Conservation (phyloP, 2,888 invertebrate species). For the Adelphocoris suturalis region DNA sequence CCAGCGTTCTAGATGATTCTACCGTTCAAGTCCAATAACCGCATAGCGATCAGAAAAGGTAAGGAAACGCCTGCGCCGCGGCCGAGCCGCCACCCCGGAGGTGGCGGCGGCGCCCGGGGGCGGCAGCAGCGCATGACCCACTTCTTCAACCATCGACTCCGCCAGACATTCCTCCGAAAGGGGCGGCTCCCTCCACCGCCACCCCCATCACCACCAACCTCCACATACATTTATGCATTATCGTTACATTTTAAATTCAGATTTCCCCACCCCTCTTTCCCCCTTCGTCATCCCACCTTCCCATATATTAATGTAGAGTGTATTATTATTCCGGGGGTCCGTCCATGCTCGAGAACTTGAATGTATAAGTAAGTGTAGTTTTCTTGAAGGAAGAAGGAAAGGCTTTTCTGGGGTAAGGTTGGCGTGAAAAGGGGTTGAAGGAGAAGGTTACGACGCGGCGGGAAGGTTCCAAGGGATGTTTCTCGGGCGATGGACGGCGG, state of each 20-base stretch:
- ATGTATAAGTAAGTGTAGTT: slow-evolving; percentile 76
- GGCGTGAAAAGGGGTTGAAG: slow-evolving; percentile 25
- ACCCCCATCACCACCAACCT: slow-evolving; percentile 28
- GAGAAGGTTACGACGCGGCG: neutral
- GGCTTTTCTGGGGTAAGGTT: slow-evolving; percentile 13
- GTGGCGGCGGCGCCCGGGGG: slow-evolving; percentile 25
- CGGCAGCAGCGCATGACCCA: slow-evolving; percentile 58
- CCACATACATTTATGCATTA: slow-evolving; percentile 80
- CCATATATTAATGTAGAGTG: slow-evolving; percentile 81
- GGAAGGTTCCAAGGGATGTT: neutral
- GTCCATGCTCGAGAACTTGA: slow-evolving; percentile 76
- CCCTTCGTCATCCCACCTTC: slow-evolving; percentile 77
- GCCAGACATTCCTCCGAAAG: slow-evolving; percentile 51
- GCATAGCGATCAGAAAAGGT: neutral
- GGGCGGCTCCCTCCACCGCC: slow-evolving; percentile 46
- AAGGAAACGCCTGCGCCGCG: slow-evolving; percentile 57
- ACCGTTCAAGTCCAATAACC: neutral
- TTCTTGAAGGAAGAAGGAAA: slow-evolving; percentile 71
- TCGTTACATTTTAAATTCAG: slow-evolving; percentile 80
- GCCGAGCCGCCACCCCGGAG: neutral
- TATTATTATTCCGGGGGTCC: slow-evolving; percentile 79
- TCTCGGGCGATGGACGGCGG: slow-evolving; percentile 38
- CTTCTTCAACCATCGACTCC: slow-evolving; percentile 62
- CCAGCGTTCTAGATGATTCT: neutral
- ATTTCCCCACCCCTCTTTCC: slow-evolving; percentile 78